Evolutionary conservation across 2,888 invertebrate genomes (phyloP).

Genomic region (Watsonalla cultraria): DNA sequence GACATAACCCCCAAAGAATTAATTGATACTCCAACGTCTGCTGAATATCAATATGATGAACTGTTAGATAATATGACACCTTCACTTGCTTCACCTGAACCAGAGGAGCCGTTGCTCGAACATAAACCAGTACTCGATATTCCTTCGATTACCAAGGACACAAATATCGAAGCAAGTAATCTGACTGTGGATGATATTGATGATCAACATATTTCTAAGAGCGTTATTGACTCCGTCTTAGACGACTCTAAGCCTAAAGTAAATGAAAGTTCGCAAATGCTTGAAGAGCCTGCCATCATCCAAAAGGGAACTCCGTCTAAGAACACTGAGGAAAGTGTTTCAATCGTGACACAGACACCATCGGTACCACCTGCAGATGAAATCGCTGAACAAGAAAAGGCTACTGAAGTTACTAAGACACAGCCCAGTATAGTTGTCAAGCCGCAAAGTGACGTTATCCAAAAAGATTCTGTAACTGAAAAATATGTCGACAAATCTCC

Average conservation of each 20-base stretch:
- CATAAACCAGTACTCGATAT: constrained; percentile 9
- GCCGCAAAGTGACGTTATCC: neutral
- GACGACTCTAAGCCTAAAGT: constrained; percentile 40
- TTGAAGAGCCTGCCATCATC: constrained; percentile 26
- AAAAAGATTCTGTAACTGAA: neutral
- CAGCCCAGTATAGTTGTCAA: neutral
- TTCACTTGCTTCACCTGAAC: constrained; percentile 56
- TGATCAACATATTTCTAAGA: constrained; percentile 48
- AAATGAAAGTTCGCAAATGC: constrained; percentile 23
- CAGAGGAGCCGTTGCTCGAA: constrained; percentile 32
- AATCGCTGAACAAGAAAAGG: too few species aligned
- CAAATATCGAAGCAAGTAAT: constrained; percentile 9
- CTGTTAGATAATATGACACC: constrained; percentile 52
- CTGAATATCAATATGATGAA: constrained; percentile 54
- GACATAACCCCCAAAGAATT: constrained; percentile 57
- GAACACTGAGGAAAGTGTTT: constrained; percentile 11
- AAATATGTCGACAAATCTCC: too few species aligned
- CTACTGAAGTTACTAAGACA: neutral
- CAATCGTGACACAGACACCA: neutral
- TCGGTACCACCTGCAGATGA: neutral
- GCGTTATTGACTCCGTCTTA: constrained; percentile 47
- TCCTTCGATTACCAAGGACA: neutral
- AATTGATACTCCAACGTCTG: constrained; percentile 42
- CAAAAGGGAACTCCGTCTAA: constrained; percentile 29
- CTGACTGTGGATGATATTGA: constrained; percentile 26